A percentile compares a stretch with the other conserved stretches of the same genome.
phyloP scores from a whole-genome alignment of 2,888 invertebrate species.

The Exephanes ischioxanthus region DNA sequence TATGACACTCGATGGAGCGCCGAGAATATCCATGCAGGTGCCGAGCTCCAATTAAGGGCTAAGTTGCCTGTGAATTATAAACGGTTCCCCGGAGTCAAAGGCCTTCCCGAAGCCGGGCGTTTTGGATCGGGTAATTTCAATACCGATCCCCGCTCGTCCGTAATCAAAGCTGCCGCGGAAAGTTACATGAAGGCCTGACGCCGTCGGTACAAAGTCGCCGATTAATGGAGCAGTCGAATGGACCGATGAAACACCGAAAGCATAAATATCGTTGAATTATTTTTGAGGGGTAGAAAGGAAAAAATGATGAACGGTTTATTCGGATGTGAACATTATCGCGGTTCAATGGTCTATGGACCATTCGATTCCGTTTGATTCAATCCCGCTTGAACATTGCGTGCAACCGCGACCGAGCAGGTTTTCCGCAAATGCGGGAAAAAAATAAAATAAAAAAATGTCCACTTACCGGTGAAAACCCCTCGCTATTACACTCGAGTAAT shows the following conservation, averaged over 20 bases:
- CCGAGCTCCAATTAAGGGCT: slow-evolving; percentile 47
- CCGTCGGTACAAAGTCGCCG: not conserved
- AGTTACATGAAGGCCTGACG: not conserved
- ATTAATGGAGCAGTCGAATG: not conserved
- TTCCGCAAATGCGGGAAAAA: not conserved
- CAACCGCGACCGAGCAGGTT: not conserved
- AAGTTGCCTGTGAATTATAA: slow-evolving; percentile 58
- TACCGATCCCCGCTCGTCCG: slow-evolving; percentile 39
- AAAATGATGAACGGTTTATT: not conserved
- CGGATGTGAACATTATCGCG: not conserved
- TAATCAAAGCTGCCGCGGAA: slow-evolving; percentile 33
- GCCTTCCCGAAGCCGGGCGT: slow-evolving; percentile 19
- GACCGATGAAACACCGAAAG: not conserved
- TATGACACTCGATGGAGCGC: not conserved
- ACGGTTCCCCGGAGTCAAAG: slow-evolving; percentile 19
- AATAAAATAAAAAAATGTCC: not conserved
- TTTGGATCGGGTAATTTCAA: slow-evolving; percentile 53
- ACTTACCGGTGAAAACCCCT: not conserved
- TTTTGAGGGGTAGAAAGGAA: too few species aligned
- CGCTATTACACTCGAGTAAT: not conserved
- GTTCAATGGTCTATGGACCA: not conserved
- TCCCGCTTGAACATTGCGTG: not conserved
- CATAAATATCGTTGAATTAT: not conserved
- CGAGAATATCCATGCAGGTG: not conserved
- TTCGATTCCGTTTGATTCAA: not conserved